Conservation (phyloP, 2,797 vertebrate genomes). For the Decapterus maruadsi region DNA sequence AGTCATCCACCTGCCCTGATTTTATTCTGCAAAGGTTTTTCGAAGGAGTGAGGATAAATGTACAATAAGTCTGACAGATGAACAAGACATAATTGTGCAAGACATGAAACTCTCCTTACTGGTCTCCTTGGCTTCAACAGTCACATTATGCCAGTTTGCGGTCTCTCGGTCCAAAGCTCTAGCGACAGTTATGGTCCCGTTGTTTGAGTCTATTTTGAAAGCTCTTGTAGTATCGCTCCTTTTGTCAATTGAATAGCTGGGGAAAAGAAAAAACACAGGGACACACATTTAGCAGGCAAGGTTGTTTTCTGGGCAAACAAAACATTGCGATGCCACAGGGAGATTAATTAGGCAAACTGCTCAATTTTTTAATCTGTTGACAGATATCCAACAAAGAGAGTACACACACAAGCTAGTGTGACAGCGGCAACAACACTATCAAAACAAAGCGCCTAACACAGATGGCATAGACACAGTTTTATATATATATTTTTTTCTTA, state of each 20-base stretch:
- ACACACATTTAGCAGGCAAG: conserved; percentile 59
- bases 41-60: not conserved
- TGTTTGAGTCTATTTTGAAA: conserved; percentile 90
- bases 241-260: conserved; percentile 90
- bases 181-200: conserved; percentile 89
- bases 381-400: conserved; percentile 67
- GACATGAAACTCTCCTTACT: conserved; percentile 84
- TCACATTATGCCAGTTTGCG: conserved; percentile 92
- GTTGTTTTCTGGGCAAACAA: conserved; percentile 67
- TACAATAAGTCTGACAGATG: not conserved
- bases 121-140: conserved; percentile 90
- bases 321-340: conserved; percentile 59
- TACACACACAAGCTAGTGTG: conserved; percentile 24
- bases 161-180: conserved; percentile 91
- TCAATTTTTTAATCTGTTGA: conserved; percentile 59
- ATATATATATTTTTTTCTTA: not conserved
- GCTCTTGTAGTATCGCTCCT: conserved; percentile 74
- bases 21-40: conserved; percentile 20
- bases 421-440: conserved; percentile 31
- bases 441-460: conserved; percentile 40
- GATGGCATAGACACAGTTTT: conserved; percentile 3
- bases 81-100: not conserved
- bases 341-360: conserved; percentile 75
- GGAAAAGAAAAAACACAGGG: conserved; percentile 53
- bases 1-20: conserved; percentile 4